These are phyloP conservation scores for Nycticorax nycticorax DNA, from an alignment of 2,113 vertebrate species.

Conservation along the genomic window DNA sequence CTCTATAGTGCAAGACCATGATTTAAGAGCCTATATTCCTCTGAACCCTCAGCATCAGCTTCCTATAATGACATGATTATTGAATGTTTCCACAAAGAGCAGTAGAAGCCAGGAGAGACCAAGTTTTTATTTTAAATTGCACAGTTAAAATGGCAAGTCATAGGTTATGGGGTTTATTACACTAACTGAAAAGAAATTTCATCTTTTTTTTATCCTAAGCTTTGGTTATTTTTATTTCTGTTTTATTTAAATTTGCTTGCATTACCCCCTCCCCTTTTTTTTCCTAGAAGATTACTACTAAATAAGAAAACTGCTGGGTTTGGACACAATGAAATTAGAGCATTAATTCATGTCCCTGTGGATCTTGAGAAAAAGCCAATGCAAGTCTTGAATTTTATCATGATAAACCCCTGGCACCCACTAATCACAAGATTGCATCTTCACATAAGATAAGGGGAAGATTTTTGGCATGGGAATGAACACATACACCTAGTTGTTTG, in stretches of 20 bases:
- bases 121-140: neutral
- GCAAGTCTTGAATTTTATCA: slow-evolving; percentile 75
- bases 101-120: neutral
- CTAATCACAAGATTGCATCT: slow-evolving; percentile 81
- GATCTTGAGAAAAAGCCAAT: slow-evolving; percentile 64
- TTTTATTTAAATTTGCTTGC: neutral
- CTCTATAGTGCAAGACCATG: neutral
- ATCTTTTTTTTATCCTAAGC: neutral
- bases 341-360: slow-evolving; percentile 48
- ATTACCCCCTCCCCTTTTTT: neutral
- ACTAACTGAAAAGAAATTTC: neutral
- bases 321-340: neutral
- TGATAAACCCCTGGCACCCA: slow-evolving; percentile 78
- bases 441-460: slow-evolving; percentile 75
- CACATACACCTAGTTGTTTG: slow-evolving; percentile 77
- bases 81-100: slow-evolving; percentile 24
- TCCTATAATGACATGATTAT: neutral
- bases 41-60: neutral
- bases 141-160: neutral
- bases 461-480: slow-evolving; percentile 76
- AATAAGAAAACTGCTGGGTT: neutral
- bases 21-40: slow-evolving; percentile 9
- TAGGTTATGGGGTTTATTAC: neutral
- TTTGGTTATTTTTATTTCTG: neutral
- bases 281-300: neutral